Conservation (phyloP, 2,888 invertebrate species). For the Lycia hirtaria region DNA sequence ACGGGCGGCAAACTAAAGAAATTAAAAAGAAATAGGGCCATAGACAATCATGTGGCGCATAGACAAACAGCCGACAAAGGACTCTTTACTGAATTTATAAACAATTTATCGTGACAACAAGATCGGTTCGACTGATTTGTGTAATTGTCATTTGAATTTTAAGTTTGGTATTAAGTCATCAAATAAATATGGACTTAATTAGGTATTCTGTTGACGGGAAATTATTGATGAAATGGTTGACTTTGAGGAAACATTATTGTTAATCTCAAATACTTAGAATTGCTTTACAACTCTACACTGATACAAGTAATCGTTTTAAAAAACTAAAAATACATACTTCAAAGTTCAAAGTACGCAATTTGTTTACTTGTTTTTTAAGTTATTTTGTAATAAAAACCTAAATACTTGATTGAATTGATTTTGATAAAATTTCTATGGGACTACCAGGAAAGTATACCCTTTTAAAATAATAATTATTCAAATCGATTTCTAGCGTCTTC, state of each 20-base stretch:
- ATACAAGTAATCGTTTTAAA: no score
- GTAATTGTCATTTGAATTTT: constrained; percentile 34
- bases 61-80: constrained; percentile 59
- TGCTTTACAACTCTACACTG: no score
- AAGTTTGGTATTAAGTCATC: constrained; percentile 31
- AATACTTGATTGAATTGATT: no score
- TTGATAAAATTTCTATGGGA: no score
- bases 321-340: no score
- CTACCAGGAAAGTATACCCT: no score
- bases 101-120: constrained; percentile 56
- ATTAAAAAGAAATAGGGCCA: constrained; percentile 78
- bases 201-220: constrained; percentile 16
- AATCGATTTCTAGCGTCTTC: no score
- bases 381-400: no score
- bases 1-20: constrained; percentile 69
- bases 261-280: no score
- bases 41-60: constrained; percentile 58
- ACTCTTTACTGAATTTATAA: constrained; percentile 61
- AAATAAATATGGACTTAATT: constrained; percentile 12
- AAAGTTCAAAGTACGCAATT: no score
- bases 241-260: background rate
- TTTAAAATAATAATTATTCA: no score
- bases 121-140: constrained; percentile 46
- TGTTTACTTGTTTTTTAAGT: no score
- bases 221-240: constrained; percentile 7